These are phyloP conservation scores for Ambastaia sidthimunki DNA, from an alignment of 2,797 vertebrate genomes.

Conservation along the genomic window DNA sequence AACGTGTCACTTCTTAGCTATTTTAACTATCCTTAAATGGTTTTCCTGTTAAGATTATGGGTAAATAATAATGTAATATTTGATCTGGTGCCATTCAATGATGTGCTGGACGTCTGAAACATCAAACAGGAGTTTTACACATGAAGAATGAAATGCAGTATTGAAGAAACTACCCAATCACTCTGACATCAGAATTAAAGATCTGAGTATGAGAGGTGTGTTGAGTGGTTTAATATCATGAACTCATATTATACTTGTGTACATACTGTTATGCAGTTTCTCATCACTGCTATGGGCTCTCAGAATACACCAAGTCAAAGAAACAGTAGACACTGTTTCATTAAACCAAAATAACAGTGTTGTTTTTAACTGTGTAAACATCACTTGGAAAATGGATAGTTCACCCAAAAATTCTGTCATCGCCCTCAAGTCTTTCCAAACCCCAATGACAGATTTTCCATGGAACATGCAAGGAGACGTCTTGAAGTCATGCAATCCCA, in stretches of 20 bases:
- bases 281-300: no score
- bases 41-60: slow-evolving; percentile 64
- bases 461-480: not conserved
- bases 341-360: not conserved
- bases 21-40: slow-evolving; percentile 64
- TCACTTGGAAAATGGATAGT: not conserved
- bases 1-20: slow-evolving; percentile 63
- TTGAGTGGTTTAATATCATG: no score
- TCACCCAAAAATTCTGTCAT: not conserved
- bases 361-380: not conserved
- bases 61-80: slow-evolving; percentile 59
- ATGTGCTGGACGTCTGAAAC: slow-evolving; percentile 35
- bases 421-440: not conserved
- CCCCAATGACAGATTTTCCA: not conserved
- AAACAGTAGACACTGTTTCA: not conserved
- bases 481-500: not conserved
- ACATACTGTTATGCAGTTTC: no score
- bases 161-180: not conserved
- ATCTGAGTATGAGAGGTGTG: no score
- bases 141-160: not conserved
- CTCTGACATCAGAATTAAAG: not conserved
- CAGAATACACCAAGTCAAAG: not conserved
- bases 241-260: no score
- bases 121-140: not conserved
- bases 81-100: slow-evolving; percentile 65